phyloP scores from a whole-genome alignment of 2,797 vertebrate species.

The Euthynnus affinis region DNA sequence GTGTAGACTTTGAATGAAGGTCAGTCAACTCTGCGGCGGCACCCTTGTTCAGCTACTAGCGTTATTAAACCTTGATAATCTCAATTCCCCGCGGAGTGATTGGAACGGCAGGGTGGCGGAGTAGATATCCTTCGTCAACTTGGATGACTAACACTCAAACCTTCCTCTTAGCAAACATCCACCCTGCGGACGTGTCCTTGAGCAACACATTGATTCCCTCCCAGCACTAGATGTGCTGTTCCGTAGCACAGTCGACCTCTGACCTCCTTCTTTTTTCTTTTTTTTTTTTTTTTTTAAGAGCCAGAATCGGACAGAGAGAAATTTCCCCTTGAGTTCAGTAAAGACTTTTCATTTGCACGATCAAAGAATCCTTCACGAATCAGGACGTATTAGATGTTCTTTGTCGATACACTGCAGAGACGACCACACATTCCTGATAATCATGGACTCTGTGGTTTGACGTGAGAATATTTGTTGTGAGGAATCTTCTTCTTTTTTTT shows the following conservation, averaged over 20 bases:
- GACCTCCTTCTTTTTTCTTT: too few relatives aligned
- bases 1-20: conserved; percentile 38
- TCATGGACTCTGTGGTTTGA: too few relatives aligned
- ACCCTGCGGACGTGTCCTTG: background rate
- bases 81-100: conserved; percentile 16
- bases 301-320: background rate
- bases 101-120: background rate
- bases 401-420: background rate
- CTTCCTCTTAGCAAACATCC: background rate
- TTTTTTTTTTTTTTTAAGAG: too few relatives aligned
- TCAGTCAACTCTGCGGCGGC: conserved; percentile 21
- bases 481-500: too few relatives aligned
- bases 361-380: background rate
- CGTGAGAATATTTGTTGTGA: too few relatives aligned
- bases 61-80: conserved; percentile 46
- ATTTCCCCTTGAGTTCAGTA: too few relatives aligned
- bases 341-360: background rate
- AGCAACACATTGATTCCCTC: background rate
- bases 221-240: background rate
- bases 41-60: conserved; percentile 8
- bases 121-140: conserved; percentile 9
- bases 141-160: background rate
- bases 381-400: background rate
- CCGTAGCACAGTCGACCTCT: background rate
- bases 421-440: background rate